Percentiles rank a stretch among this genome's conserved stretches.
These are phyloP conservation scores for Drosophila sordidapex DNA, from an alignment of 2,888 invertebrate species.

Conservation along the genomic window DNA sequence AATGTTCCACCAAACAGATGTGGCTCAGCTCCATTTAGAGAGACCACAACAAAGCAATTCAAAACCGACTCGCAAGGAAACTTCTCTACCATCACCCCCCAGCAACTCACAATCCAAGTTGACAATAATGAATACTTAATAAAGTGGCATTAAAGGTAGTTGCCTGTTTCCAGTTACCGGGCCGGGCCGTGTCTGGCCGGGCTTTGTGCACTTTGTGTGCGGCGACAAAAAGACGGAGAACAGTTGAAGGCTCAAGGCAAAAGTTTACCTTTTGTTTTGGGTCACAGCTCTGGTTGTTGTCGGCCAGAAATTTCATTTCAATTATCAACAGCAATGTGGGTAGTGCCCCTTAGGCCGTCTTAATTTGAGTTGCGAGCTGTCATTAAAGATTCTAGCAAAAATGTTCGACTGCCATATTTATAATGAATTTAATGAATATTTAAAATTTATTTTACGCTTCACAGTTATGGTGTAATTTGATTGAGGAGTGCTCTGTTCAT, in stretches of 20 bases:
- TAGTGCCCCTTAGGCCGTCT: conserved; percentile 37
- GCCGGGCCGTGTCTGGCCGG: background rate
- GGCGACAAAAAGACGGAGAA: conserved; percentile 30
- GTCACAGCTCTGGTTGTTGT: conserved; percentile 22
- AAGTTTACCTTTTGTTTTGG: conserved; percentile 73
- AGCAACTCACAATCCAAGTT: conserved; percentile 50
- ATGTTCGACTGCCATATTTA: background rate
- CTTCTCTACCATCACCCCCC: conserved; percentile 6
- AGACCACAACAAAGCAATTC: conserved; percentile 57
- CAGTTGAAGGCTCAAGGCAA: conserved; percentile 45
- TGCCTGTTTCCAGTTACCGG: conserved; percentile 40
- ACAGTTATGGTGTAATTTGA: background rate
- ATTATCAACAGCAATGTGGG: conserved; percentile 65
- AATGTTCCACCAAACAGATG: conserved; percentile 54
- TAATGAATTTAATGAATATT: conserved; percentile 32
- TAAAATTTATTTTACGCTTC: conserved; percentile 10
- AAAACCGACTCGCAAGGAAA: conserved; percentile 6
- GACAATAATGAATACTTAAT: conserved; percentile 80
- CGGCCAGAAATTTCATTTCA: conserved; percentile 65
- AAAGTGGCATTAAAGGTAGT: conserved; percentile 69
- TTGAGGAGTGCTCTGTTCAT: background rate
- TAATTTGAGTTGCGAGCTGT: conserved; percentile 47
- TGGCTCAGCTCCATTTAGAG: conserved; percentile 8
- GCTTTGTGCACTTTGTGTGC: conserved; percentile 19
- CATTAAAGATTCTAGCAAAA: conserved; percentile 26